Evolutionary conservation across 2,888 invertebrate genomes (phyloP).

Genomic region (Scrobipalpa costella): DNA sequence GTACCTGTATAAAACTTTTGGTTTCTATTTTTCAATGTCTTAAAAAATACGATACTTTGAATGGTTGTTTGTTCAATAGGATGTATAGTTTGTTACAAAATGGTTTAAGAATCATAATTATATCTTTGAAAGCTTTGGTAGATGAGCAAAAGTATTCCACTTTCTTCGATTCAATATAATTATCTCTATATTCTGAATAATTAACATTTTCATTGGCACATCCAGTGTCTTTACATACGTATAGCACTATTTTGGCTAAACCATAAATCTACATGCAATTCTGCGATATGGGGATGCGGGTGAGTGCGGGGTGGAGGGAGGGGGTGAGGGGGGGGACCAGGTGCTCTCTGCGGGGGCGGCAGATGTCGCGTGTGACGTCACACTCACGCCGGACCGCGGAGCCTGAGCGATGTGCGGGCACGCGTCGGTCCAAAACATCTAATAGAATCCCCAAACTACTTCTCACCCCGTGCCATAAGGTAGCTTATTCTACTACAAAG

Average conservation of each 20-base stretch:
- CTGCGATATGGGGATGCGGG: constrained; percentile 8
- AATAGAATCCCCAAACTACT: neutral
- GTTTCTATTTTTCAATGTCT: too few relatives aligned
- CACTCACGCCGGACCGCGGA: constrained; percentile 12
- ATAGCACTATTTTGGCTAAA: constrained; percentile 6
- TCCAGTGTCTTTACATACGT: neutral
- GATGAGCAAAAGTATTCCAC: too few relatives aligned
- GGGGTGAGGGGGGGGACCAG: constrained; percentile 21
- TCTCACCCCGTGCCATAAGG: neutral
- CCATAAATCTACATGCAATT: constrained; percentile 31
- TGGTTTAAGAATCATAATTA: too few relatives aligned
- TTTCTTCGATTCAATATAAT: too few relatives aligned
- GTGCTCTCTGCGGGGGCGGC: constrained; percentile 30
- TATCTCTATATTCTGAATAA: too few relatives aligned
- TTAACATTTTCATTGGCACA: neutral
- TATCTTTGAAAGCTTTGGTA: too few relatives aligned
- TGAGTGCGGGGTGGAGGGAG: constrained; percentile 13
- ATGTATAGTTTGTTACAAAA: too few relatives aligned
- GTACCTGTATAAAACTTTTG: too few relatives aligned
- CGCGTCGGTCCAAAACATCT: neutral
- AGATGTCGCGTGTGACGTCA: constrained; percentile 29
- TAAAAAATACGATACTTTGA: too few relatives aligned
- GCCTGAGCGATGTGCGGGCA: constrained; percentile 11
- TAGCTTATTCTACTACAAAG: neutral
- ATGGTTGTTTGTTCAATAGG: too few relatives aligned